phyloP scores from a whole-genome alignment of 2,888 invertebrate genomes.

The Plagodis pulveraria region DNA sequence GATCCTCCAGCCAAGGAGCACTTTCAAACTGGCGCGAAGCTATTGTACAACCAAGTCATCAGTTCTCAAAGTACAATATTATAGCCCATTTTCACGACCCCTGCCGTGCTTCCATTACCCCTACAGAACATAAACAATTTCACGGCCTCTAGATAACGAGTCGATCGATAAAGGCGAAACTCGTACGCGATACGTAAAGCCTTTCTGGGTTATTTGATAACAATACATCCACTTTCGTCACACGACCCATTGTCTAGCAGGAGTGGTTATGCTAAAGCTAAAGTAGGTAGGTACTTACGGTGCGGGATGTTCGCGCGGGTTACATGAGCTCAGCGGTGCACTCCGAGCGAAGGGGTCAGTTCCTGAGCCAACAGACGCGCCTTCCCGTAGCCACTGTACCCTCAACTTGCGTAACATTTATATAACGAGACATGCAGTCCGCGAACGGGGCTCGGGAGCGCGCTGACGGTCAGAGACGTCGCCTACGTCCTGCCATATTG shows the following conservation, averaged over 20 bases:
- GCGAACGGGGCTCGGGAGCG: conserved; percentile 61
- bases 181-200: conserved; percentile 14
- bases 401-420: conserved; percentile 82
- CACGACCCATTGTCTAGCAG: conserved; percentile 14
- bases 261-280: conserved; percentile 19
- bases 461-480: conserved; percentile 36
- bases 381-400: conserved; percentile 65
- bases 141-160: conserved; percentile 55
- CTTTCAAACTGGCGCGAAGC: conserved; percentile 42
- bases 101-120: conserved; percentile 26
- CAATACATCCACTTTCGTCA: conserved; percentile 7
- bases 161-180: conserved; percentile 64
- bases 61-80: conserved; percentile 13
- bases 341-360: conserved; percentile 55
- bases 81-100: conserved; percentile 28
- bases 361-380: conserved; percentile 60
- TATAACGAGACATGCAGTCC: conserved; percentile 71
- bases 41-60: conserved; percentile 4
- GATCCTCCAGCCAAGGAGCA: conserved; percentile 40
- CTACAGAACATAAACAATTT: conserved; percentile 58
- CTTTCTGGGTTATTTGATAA: conserved; percentile 20
- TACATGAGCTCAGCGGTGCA: conserved; percentile 66
- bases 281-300: conserved; percentile 60
- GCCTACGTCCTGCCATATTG: conserved; percentile 75
- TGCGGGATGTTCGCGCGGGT: conserved; percentile 55